Conservation (phyloP, 2,888 invertebrate genomes). For the Pterostichus niger region DNA sequence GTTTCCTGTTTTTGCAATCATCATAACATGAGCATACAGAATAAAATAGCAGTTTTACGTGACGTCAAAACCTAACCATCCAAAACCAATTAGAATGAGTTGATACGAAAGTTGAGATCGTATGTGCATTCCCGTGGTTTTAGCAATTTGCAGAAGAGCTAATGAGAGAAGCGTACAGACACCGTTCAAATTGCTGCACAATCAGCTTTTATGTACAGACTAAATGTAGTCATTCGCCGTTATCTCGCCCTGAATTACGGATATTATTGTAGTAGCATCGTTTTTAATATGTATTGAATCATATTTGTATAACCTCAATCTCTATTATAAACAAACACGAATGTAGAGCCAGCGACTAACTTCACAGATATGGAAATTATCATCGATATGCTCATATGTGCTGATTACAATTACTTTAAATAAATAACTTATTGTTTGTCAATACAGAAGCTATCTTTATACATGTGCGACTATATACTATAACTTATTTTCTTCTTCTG, state of each 20-base stretch:
- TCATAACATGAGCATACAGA: no score
- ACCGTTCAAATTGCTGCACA: slow-evolving; percentile 59
- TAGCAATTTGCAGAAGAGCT: slow-evolving; percentile 47
- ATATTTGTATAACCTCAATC: slow-evolving; percentile 38
- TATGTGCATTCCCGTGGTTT: not conserved
- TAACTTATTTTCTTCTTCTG: no score
- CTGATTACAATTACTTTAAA: slow-evolving; percentile 5
- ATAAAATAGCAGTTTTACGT: no score
- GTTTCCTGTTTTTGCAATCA: no score
- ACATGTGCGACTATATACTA: no score
- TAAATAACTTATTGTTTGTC: slow-evolving; percentile 13
- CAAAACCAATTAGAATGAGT: slow-evolving; percentile 29
- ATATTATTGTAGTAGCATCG: slow-evolving; percentile 37
- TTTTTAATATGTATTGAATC: slow-evolving; percentile 43
- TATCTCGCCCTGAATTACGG: slow-evolving; percentile 42
- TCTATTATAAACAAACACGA: slow-evolving; percentile 3
- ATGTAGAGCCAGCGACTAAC: not conserved
- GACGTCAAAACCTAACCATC: no score
- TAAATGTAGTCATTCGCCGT: slow-evolving; percentile 47
- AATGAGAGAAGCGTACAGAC: slow-evolving; percentile 45
- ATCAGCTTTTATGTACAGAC: slow-evolving; percentile 55
- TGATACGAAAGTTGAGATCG: slow-evolving; percentile 9
- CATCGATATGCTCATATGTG: not conserved
- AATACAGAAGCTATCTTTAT: no score
- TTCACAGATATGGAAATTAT: slow-evolving; percentile 14